These are phyloP conservation scores for Orthochromis indermauri DNA, from an alignment of 2,113 vertebrate species.

Conservation along the genomic window DNA sequence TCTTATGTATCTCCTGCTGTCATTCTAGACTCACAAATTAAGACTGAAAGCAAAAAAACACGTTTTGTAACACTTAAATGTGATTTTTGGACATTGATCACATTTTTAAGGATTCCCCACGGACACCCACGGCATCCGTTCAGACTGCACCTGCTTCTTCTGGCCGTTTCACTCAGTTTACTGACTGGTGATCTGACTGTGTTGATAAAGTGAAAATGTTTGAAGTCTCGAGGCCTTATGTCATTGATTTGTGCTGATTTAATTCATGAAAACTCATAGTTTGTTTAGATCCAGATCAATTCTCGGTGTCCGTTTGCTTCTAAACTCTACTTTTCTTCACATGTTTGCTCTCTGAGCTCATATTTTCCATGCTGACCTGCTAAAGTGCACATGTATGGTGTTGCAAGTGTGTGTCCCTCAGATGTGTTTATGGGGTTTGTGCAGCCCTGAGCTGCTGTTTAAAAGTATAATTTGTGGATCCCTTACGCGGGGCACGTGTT, in stretches of 20 bases:
- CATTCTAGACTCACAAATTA: not conserved
- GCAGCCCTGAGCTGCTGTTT: slow-evolving; percentile 40
- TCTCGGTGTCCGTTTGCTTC: not conserved
- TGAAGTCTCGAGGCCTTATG: not conserved
- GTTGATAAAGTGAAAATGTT: not conserved
- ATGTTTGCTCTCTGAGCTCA: slow-evolving; percentile 55
- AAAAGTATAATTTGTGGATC: slow-evolving; percentile 18
- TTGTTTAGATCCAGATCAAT: slow-evolving; percentile 16
- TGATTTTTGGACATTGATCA: not conserved
- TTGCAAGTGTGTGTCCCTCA: slow-evolving; percentile 11
- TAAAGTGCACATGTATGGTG: slow-evolving; percentile 32
- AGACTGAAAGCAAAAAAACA: not conserved
- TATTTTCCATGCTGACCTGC: slow-evolving; percentile 55
- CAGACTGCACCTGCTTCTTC: not conserved
- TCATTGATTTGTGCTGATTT: slow-evolving; percentile 10
- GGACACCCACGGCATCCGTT: not conserved
- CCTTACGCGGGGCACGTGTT: slow-evolving; percentile 52
- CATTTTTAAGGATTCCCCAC: not conserved
- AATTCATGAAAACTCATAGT: not conserved
- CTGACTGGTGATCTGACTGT: not conserved
- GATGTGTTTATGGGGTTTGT: slow-evolving; percentile 39
- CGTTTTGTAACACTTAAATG: not conserved
- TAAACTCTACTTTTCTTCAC: slow-evolving; percentile 1
- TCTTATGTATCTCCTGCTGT: not conserved
- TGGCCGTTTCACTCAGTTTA: not conserved